These are phyloP conservation scores for Centropus bengalensis DNA, from an alignment of 2,113 vertebrate species.

Conservation along the genomic window DNA sequence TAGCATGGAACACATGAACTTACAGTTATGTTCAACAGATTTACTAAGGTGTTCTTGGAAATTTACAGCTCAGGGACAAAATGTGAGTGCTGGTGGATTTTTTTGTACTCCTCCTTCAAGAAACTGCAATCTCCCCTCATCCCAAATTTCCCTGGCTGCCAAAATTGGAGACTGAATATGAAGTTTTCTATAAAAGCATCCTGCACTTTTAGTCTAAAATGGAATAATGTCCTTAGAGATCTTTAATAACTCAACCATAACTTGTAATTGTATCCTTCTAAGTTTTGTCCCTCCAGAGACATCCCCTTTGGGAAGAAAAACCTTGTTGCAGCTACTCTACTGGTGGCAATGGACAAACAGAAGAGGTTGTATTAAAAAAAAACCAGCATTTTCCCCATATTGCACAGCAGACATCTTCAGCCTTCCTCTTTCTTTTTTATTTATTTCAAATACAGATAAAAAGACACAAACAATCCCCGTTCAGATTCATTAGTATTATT, in stretches of 20 bases:
- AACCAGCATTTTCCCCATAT: neutral
- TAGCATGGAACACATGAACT: constrained; percentile 33
- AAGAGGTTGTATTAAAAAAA: neutral
- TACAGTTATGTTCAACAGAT: constrained; percentile 32
- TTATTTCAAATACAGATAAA: neutral
- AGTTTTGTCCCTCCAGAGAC: neutral
- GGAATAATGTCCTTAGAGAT: neutral
- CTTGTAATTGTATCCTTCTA: neutral
- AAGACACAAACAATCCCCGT: neutral
- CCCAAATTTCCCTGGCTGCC: neutral
- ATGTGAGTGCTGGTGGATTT: neutral
- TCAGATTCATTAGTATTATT: neutral
- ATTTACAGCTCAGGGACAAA: constrained; percentile 66
- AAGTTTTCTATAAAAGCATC: neutral
- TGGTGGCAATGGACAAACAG: neutral
- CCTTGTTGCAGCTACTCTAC: neutral
- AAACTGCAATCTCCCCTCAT: neutral
- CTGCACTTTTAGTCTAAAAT: neutral
- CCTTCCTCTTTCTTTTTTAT: neutral
- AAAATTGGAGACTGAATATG: neutral
- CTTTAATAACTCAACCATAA: neutral
- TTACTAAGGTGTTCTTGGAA: constrained; percentile 64
- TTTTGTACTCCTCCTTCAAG: neutral
- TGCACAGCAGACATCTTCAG: neutral
- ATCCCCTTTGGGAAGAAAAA: neutral